Evolutionary conservation across 2,797 vertebrate genomes (phyloP).

Genomic region (Chaenodraco wilsoni): DNA sequence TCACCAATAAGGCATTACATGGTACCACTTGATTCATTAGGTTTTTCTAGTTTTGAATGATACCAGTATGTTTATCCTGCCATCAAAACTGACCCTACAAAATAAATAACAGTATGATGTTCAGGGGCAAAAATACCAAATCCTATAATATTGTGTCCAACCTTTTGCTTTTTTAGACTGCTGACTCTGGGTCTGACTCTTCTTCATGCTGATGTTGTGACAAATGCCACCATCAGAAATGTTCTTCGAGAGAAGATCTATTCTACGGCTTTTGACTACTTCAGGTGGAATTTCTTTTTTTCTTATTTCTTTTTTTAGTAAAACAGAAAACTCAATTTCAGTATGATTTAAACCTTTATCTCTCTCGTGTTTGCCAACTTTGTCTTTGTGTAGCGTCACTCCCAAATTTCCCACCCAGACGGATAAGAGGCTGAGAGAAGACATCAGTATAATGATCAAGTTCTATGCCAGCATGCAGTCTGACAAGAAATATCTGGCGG

Average conservation of each 20-base stretch:
- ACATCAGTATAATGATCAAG: slow-evolving; percentile 96
- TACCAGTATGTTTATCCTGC: no score
- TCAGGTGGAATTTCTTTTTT: slow-evolving; percentile 84
- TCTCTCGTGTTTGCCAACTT: background rate
- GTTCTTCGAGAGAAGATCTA: slow-evolving; percentile 98
- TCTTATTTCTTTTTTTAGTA: background rate
- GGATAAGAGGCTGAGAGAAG: slow-evolving; percentile 93
- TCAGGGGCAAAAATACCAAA: background rate
- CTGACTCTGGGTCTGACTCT: slow-evolving; percentile 92
- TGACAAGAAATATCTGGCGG: slow-evolving; percentile 96
- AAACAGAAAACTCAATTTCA: background rate
- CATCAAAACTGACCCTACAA: no score
- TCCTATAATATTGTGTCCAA: background rate
- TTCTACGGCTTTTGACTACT: slow-evolving; percentile 97
- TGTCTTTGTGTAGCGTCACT: slow-evolving; percentile 80
- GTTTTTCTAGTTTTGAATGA: no score
- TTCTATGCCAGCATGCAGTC: slow-evolving; percentile 97
- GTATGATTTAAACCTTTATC: background rate
- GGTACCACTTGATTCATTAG: no score
- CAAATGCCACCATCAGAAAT: slow-evolving; percentile 93
- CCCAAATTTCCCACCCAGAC: slow-evolving; percentile 95
- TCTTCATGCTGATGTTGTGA: slow-evolving; percentile 94
- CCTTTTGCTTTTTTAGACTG: slow-evolving; percentile 79
- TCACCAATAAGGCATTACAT: no score
- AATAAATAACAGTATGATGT: background rate